A percentile compares a stretch with the other conserved stretches of the same genome.
phyloP scores from a whole-genome alignment of 2,113 vertebrate species.

The Sphaerodactylus townsendi region DNA sequence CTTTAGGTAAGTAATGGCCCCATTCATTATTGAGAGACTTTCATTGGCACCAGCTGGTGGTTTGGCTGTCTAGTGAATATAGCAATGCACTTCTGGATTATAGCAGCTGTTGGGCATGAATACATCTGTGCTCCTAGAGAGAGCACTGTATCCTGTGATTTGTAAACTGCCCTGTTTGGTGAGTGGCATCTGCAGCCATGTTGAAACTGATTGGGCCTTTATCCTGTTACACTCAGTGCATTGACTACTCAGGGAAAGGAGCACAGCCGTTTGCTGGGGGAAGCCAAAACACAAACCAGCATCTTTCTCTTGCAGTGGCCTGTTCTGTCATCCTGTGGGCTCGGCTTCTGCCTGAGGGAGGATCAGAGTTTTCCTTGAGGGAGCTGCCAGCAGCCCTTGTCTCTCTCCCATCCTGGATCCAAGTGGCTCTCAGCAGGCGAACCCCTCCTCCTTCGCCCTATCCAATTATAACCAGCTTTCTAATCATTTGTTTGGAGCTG shows the following conservation, averaged over 20 bases:
- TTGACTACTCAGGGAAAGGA: not conserved
- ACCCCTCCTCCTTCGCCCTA: slow-evolving; percentile 20
- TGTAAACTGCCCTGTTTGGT: not conserved
- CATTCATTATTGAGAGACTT: not conserved
- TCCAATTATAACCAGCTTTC: slow-evolving; percentile 20
- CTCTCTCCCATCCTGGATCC: not conserved
- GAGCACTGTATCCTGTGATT: not conserved
- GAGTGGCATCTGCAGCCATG: not conserved
- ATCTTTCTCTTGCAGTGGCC: slow-evolving; percentile 21
- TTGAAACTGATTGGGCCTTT: not conserved
- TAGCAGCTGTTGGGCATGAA: not conserved
- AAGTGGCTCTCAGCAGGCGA: slow-evolving; percentile 16
- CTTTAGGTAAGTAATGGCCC: not conserved
- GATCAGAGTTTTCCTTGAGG: slow-evolving; percentile 23
- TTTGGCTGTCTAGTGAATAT: not conserved
- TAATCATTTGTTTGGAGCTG: slow-evolving; percentile 33
- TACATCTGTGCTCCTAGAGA: not conserved
- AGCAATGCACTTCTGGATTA: slow-evolving; percentile 2
- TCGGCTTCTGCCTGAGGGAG: slow-evolving; percentile 13
- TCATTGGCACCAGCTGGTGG: not conserved
- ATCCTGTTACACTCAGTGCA: not conserved
- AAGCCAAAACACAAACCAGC: slow-evolving; percentile 33
- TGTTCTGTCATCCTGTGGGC: slow-evolving; percentile 13
- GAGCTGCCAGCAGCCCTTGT: not conserved
- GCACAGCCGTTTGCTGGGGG: slow-evolving; percentile 1